These are phyloP conservation scores for Sepiola atlantica DNA, from an alignment of 2,888 invertebrate genomes.

Conservation along the genomic window DNA sequence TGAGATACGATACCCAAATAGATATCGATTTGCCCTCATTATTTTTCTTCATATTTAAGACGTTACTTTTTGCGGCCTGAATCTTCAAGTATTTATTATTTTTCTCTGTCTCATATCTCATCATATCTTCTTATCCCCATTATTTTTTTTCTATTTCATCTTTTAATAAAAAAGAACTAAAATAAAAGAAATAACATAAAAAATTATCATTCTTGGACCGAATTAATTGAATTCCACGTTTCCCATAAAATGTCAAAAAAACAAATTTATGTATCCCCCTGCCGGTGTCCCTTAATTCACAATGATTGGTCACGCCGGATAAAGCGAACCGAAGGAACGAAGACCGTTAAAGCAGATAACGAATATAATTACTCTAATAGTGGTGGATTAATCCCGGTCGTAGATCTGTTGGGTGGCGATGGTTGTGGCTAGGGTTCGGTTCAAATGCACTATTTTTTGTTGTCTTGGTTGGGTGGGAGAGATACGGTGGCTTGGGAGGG, in stretches of 20 bases:
- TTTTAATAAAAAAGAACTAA: no score
- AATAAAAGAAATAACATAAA: not conserved
- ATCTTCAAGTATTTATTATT: not conserved
- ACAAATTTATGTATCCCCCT: not conserved
- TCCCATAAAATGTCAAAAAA: conserved; percentile 24
- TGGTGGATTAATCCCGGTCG: not conserved
- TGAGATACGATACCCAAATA: not conserved
- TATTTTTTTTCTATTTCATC: not conserved
- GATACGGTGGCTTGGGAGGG: not conserved
- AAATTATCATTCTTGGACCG: not conserved
- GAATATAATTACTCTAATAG: not conserved
- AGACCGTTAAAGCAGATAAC: not conserved
- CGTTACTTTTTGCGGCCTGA: not conserved
- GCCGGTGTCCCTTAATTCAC: not conserved
- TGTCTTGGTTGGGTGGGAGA: not conserved
- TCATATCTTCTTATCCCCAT: not conserved
- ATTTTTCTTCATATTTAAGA: not conserved
- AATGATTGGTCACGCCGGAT: not conserved
- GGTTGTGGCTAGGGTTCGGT: not conserved
- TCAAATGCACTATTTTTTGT: not conserved
- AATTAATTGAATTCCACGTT: not conserved
- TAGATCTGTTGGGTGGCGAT: not conserved
- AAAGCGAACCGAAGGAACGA: not conserved
- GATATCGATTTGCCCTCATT: not conserved
- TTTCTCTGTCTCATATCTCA: not conserved